Conservation (phyloP, 2,113 vertebrate genomes). For the Chlorodrepanis virens region DNA sequence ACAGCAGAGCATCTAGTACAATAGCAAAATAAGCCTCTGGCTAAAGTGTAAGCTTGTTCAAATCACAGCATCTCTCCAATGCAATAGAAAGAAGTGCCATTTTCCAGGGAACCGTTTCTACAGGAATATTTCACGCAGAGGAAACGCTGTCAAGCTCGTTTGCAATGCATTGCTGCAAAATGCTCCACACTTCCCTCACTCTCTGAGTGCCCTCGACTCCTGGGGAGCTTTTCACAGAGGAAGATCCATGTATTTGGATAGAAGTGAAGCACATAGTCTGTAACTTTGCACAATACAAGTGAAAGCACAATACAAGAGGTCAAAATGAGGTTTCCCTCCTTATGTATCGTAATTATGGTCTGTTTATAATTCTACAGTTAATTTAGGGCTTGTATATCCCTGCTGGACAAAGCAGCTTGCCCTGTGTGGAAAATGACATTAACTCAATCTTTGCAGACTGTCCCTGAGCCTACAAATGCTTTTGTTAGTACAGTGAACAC, state of each 20-base stretch:
- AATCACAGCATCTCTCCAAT: not conserved
- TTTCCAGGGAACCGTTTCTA: not conserved
- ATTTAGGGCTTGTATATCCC: conserved; percentile 35
- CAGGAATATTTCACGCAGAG: not conserved
- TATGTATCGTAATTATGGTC: not conserved
- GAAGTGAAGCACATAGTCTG: not conserved
- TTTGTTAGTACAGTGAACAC: conserved; percentile 56
- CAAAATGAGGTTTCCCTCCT: conserved; percentile 34
- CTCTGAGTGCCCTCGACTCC: not conserved
- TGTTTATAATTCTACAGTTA: conserved; percentile 52
- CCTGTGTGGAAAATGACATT: conserved; percentile 50
- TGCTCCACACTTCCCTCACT: not conserved
- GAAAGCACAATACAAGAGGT: conserved; percentile 44
- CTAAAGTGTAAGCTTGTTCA: not conserved
- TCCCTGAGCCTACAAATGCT: conserved; percentile 7
- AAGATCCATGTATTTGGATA: not conserved
- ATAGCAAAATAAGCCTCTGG: not conserved
- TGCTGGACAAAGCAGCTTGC: conserved; percentile 49
- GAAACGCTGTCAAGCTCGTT: not conserved
- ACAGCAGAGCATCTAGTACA: not conserved
- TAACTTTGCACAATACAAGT: not conserved
- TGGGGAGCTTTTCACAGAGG: not conserved
- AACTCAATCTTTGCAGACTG: conserved; percentile 49
- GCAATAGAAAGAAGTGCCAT: not conserved
- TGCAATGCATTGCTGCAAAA: not conserved